Percentiles rank a stretch among this genome's conserved stretches.
Evolutionary conservation across 2,888 invertebrate species (phyloP).

Genomic region (Trachelus tabidus): DNA sequence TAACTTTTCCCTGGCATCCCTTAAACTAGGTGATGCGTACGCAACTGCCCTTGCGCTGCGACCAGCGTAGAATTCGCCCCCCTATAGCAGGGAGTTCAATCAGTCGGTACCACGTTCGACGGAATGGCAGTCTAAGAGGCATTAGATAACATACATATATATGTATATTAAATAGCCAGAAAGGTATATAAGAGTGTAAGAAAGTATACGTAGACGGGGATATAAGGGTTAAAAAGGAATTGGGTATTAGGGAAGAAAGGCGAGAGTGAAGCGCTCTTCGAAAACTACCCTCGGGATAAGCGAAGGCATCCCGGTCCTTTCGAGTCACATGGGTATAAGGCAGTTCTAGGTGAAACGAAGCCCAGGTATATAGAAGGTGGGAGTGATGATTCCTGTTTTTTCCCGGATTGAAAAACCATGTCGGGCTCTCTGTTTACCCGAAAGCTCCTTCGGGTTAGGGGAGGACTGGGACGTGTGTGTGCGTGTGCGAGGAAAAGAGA

Average conservation of each 20-base stretch:
- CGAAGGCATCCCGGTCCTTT: not conserved
- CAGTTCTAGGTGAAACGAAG: not conserved
- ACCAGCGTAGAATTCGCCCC: not conserved
- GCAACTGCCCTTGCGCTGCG: conserved; percentile 6
- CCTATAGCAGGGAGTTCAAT: conserved; percentile 16
- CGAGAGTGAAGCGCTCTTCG: not conserved
- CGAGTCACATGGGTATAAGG: not conserved
- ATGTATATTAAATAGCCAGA: too few species aligned
- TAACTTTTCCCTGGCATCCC: conserved; percentile 21
- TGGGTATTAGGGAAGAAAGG: not conserved
- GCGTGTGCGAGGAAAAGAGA: conserved; percentile 4
- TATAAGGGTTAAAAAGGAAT: not conserved
- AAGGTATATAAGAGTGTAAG: not conserved
- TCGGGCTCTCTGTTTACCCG: conserved; percentile 26
- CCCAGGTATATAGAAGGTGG: not conserved
- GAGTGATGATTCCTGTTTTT: conserved; percentile 22
- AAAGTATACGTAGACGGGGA: not conserved
- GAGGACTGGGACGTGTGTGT: conserved; percentile 16
- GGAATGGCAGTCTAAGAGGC: not conserved
- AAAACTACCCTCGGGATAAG: not conserved
- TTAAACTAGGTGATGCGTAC: not conserved
- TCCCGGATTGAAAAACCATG: conserved; percentile 48
- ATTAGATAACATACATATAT: not conserved
- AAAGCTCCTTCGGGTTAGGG: conserved; percentile 15
- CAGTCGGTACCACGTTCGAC: not conserved